A percentile compares a stretch with the other conserved stretches of the same genome.
phyloP scores from a whole-genome alignment of 2,113 vertebrate genomes.

The Melospiza melodia region DNA sequence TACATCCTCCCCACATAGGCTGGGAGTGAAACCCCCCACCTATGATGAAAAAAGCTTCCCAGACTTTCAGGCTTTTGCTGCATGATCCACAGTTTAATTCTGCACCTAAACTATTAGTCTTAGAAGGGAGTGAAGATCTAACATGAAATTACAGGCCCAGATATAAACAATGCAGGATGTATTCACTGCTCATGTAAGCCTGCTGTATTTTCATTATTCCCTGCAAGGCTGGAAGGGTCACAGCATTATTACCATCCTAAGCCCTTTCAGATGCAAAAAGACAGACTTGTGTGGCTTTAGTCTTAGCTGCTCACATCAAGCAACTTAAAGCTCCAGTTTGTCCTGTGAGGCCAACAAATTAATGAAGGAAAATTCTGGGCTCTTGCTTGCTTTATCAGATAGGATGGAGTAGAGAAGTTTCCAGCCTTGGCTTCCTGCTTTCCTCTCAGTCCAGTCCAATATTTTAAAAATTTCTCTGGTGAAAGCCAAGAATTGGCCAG shows the following conservation, averaged over 20 bases:
- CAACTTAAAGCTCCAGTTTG: not conserved
- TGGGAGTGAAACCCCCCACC: fast-evolving
- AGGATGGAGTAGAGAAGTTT: not conserved
- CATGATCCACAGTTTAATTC: not conserved
- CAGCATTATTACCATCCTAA: not conserved
- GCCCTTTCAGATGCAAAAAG: not conserved
- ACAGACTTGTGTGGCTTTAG: not conserved
- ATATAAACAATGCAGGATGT: not conserved
- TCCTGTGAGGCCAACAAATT: not conserved
- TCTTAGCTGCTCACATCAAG: not conserved
- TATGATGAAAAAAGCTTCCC: not conserved
- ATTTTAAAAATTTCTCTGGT: not conserved
- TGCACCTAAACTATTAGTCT: not conserved
- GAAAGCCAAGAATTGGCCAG: not conserved
- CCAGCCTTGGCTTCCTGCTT: conserved; percentile 11
- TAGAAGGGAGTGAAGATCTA: not conserved
- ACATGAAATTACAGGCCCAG: not conserved
- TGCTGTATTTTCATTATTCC: not conserved
- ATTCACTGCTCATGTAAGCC: not conserved
- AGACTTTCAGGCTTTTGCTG: not conserved
- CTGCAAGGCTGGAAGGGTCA: not conserved
- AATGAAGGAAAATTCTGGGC: not conserved
- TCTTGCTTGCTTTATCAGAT: not conserved
- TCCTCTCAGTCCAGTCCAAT: not conserved
- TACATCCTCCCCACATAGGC: not conserved